phyloP scores from a whole-genome alignment of 2,113 vertebrate species.

The Pedionomus torquatus region DNA sequence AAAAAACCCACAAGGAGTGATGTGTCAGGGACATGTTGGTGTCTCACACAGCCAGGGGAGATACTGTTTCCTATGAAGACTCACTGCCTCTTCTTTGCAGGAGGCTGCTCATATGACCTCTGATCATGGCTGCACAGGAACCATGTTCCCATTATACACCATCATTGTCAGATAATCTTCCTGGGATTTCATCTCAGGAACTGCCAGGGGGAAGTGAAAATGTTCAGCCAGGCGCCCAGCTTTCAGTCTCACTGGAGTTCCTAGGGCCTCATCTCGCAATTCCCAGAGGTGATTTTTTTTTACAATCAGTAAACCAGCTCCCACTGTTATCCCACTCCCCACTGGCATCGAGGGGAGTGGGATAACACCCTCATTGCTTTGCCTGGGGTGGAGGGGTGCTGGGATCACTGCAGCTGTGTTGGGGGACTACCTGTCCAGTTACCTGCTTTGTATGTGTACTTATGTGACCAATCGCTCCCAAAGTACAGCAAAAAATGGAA shows the following conservation, averaged over 20 bases:
- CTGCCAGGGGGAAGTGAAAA: background rate
- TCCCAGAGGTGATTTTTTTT: background rate
- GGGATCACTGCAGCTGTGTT: rapidly evolving
- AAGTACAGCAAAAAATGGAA: background rate
- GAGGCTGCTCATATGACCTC: background rate
- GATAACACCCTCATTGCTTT: background rate
- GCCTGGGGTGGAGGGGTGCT: background rate
- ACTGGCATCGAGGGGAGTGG: background rate
- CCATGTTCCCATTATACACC: rapidly evolving
- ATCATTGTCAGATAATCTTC: background rate
- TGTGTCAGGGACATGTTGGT: background rate
- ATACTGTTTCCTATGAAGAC: background rate
- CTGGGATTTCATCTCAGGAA: background rate
- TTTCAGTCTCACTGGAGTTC: background rate
- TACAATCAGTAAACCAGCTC: rapidly evolving
- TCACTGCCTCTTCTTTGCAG: background rate
- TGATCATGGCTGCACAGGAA: background rate
- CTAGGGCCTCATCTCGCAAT: background rate
- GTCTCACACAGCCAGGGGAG: background rate
- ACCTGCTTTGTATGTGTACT: background rate
- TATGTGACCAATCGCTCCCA: background rate
- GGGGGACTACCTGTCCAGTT: background rate
- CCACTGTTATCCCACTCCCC: too few relatives aligned
- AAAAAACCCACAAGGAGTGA: background rate
- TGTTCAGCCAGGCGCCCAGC: background rate